These are phyloP conservation scores for Edolisoma coerulescens DNA, from an alignment of 2,113 vertebrate genomes.

Conservation along the genomic window DNA sequence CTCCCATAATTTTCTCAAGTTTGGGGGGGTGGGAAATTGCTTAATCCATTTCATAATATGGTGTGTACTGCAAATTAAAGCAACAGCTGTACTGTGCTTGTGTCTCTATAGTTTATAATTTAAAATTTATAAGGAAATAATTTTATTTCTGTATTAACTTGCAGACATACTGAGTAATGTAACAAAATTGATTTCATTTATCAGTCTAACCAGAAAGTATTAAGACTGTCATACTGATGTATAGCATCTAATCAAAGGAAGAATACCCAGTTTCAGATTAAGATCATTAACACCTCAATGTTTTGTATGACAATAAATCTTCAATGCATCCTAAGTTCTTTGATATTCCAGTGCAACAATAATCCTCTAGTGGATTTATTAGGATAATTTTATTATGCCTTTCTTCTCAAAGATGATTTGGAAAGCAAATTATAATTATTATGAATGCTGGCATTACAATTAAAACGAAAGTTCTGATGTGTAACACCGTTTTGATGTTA, in stretches of 20 bases:
- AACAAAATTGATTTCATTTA: conserved; percentile 61
- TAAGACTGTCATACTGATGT: conserved; percentile 58
- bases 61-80: not conserved
- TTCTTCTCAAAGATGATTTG: conserved; percentile 55
- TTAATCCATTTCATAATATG: not conserved
- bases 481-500: conserved; percentile 47
- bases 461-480: conserved; percentile 5
- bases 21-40: not conserved
- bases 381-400: conserved; percentile 54
- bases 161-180: conserved; percentile 5
- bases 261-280: conserved; percentile 42
- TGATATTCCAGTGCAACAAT: conserved; percentile 57
- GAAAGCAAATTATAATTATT: conserved; percentile 60
- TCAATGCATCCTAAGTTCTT: conserved; percentile 48
- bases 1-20: not conserved
- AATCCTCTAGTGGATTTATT: conserved; percentile 63
- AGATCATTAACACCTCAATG: conserved; percentile 45
- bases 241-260: conserved; percentile 56
- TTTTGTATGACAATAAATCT: conserved; percentile 56
- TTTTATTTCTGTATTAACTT: conserved; percentile 51
- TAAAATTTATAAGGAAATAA: conserved; percentile 14
- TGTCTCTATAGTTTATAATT: not conserved
- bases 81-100: not conserved
- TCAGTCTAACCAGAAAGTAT: conserved; percentile 51
- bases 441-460: conserved; percentile 39